A percentile compares a stretch with the other conserved stretches of the same genome.
Evolutionary conservation across 2,888 invertebrate species (phyloP).

Genomic region (Rugalucina vietnamica): DNA sequence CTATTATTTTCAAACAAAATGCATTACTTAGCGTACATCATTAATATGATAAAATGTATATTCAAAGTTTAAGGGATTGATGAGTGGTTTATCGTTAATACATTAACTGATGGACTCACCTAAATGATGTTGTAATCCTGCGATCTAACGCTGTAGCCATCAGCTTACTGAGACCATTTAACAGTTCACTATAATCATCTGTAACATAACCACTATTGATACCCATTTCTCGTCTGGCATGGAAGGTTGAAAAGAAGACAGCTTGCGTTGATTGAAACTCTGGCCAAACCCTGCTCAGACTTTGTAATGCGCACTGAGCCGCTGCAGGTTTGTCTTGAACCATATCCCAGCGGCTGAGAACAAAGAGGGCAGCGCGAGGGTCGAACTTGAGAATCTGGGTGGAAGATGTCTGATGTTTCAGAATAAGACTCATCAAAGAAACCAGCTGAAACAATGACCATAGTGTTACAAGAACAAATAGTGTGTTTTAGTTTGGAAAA

Average conservation of each 20-base stretch:
- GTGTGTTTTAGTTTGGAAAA: too few species aligned
- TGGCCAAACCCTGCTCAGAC: slow-evolving; percentile 71
- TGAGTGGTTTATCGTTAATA: too few species aligned
- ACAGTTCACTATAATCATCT: slow-evolving; percentile 65
- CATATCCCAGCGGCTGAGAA: slow-evolving; percentile 80
- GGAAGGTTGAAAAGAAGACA: slow-evolving; percentile 69
- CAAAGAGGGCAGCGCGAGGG: slow-evolving; percentile 77
- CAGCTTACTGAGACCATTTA: slow-evolving; percentile 71
- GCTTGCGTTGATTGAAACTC: slow-evolving; percentile 66
- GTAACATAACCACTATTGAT: slow-evolving; percentile 70
- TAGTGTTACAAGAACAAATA: too few species aligned
- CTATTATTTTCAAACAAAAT: too few species aligned
- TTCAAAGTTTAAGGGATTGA: too few species aligned
- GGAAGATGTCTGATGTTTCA: slow-evolving; percentile 64
- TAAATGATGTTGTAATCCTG: slow-evolving; percentile 70
- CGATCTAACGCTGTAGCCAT: slow-evolving; percentile 66
- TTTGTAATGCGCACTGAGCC: slow-evolving; percentile 62
- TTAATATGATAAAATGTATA: too few species aligned
- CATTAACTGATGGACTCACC: too few species aligned
- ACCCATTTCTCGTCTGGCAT: slow-evolving; percentile 57
- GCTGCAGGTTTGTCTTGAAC: slow-evolving; percentile 68
- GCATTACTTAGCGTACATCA: too few species aligned
- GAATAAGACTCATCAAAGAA: slow-evolving; percentile 70
- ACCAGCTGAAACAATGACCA: slow-evolving; percentile 68
- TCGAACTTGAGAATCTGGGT: slow-evolving; percentile 65